Percentiles rank a stretch among this genome's conserved stretches.
Conservation (phyloP, 2,797 vertebrate genomes). For the Carcharodon carcharias region DNA sequence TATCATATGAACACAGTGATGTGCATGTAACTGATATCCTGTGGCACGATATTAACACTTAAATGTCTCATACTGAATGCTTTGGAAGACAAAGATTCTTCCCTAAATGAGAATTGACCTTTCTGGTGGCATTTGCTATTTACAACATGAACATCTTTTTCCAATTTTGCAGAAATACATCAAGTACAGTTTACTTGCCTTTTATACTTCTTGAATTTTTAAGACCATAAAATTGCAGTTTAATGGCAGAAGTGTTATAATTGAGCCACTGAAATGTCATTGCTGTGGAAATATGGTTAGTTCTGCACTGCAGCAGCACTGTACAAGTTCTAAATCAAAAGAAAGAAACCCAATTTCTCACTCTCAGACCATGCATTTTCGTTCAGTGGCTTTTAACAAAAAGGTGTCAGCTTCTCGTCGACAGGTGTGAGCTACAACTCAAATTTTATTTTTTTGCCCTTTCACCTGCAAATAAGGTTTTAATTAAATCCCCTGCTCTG, state of each 20-base stretch:
- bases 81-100: neutral
- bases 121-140: neutral
- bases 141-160: neutral
- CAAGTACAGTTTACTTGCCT: neutral
- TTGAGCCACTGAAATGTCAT: conserved; percentile 29
- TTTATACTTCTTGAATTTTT: neutral
- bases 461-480: neutral
- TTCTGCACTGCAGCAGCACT: neutral
- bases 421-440: neutral
- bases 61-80: neutral
- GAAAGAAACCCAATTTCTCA: neutral
- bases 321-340: neutral
- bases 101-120: neutral
- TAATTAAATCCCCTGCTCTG: no score
- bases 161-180: neutral
- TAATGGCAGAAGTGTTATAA: neutral
- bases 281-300: neutral
- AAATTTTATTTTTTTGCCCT: neutral
- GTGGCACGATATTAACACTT: neutral
- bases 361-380: neutral
- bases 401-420: neutral
- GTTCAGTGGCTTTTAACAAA: neutral
- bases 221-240: conserved; percentile 1
- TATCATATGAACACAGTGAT: neutral
- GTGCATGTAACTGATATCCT: neutral